Evolutionary conservation across 2,888 invertebrate genomes (phyloP).

Genomic region (Phalangium opilio): DNA sequence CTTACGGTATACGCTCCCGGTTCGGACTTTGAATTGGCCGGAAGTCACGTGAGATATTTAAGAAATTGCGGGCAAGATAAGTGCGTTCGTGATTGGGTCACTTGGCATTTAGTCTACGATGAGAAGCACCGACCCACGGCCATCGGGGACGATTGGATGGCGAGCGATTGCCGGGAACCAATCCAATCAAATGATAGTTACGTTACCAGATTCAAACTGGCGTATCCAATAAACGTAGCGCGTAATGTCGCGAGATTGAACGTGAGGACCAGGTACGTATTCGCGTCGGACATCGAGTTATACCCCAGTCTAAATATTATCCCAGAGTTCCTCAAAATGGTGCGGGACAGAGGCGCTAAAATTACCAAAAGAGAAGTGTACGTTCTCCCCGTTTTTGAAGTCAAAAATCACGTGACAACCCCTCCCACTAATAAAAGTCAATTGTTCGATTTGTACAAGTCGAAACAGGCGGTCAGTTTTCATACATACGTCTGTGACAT

Average conservation of each 20-base stretch:
- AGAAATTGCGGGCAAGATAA: slow-evolving; percentile 53
- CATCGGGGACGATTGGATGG: too few species aligned
- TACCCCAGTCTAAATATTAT: slow-evolving; percentile 21
- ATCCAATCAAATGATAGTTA: too few species aligned
- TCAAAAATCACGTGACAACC: slow-evolving; percentile 29
- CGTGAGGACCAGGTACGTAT: slow-evolving; percentile 19
- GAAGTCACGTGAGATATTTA: slow-evolving; percentile 63
- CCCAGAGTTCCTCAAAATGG: slow-evolving; percentile 7
- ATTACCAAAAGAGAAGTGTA: slow-evolving; percentile 16
- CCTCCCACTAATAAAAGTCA: slow-evolving; percentile 50
- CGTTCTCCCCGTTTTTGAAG: slow-evolving; percentile 34
- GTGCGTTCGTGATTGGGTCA: slow-evolving; percentile 58
- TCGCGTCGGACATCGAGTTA: slow-evolving; percentile 23
- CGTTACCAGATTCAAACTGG: slow-evolving; percentile 31
- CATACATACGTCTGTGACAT: slow-evolving; percentile 52
- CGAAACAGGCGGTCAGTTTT: slow-evolving; percentile 47
- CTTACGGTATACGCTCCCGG: slow-evolving; percentile 77
- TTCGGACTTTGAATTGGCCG: slow-evolving; percentile 55
- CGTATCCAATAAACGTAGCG: slow-evolving; percentile 29
- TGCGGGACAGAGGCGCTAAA: too few species aligned
- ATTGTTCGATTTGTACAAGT: slow-evolving; percentile 36
- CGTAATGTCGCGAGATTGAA: slow-evolving; percentile 21
- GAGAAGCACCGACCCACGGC: slow-evolving; percentile 43
- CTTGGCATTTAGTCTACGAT: slow-evolving; percentile 79
- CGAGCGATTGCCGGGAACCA: too few species aligned